Conservation (phyloP, 2,888 invertebrate species). For the Osedax frankpressi region DNA sequence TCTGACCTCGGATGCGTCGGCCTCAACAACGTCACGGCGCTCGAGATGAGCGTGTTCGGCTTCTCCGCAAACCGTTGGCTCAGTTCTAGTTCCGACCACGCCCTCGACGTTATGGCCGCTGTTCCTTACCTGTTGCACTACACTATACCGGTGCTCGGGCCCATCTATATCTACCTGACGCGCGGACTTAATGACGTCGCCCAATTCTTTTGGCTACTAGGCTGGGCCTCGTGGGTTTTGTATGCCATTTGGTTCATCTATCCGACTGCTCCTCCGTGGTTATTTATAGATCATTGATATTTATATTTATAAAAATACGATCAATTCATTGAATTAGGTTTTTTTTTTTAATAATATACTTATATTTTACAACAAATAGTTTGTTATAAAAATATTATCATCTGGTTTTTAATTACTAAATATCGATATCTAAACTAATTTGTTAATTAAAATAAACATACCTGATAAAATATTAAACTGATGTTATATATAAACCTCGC, state of each 20-base stretch:
- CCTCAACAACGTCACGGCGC: slow-evolving; percentile 26
- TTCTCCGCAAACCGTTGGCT: slow-evolving; percentile 24
- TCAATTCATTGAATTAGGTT: too few relatives aligned
- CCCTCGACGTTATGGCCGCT: slow-evolving; percentile 26
- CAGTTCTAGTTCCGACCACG: slow-evolving; percentile 14
- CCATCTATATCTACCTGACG: slow-evolving; percentile 20
- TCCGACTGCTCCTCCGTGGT: slow-evolving; percentile 30
- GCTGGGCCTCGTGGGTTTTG: slow-evolving; percentile 26
- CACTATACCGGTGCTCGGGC: slow-evolving; percentile 25
- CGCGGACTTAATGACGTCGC: slow-evolving; percentile 20
- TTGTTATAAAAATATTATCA: too few relatives aligned
- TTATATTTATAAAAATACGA: too few relatives aligned
- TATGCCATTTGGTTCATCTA: slow-evolving; percentile 28
- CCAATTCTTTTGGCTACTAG: slow-evolving; percentile 28
- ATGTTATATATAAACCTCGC: too few relatives aligned
- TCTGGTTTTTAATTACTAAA: too few relatives aligned
- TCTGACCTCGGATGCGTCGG: slow-evolving; percentile 23
- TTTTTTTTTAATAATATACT: too few relatives aligned
- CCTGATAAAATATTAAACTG: too few relatives aligned
- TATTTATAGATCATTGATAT: too few relatives aligned
- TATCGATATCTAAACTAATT: too few relatives aligned
- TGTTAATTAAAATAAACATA: too few relatives aligned
- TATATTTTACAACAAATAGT: too few relatives aligned
- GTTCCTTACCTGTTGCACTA: slow-evolving; percentile 28
- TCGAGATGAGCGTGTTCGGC: slow-evolving; percentile 24